Percentiles rank a stretch among this genome's conserved stretches.
These are phyloP conservation scores for Rousettus leschenaultii DNA, from an alignment of 2,113 vertebrate genomes.

Conservation along the genomic window DNA sequence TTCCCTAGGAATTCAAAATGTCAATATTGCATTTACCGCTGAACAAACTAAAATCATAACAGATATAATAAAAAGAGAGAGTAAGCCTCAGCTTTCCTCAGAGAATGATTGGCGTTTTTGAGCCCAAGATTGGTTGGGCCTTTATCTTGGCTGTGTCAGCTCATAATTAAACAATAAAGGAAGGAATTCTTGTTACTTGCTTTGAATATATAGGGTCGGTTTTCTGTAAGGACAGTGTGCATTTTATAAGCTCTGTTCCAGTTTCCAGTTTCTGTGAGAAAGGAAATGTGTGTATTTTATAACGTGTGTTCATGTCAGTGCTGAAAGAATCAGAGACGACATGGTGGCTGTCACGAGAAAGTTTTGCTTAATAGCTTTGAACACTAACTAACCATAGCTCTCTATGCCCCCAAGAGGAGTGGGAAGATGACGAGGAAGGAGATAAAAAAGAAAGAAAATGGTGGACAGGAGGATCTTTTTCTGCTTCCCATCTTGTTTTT, in stretches of 20 bases:
- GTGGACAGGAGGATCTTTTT: background rate
- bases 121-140: slow-evolving; percentile 42
- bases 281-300: slow-evolving; percentile 34
- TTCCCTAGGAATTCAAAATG: slow-evolving; percentile 40
- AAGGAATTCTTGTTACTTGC: slow-evolving; percentile 1
- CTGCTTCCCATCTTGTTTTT: background rate
- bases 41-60: slow-evolving; percentile 29
- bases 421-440: background rate
- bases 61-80: slow-evolving; percentile 39
- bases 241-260: background rate
- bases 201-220: background rate
- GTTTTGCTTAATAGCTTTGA: background rate
- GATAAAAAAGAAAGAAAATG: background rate
- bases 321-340: slow-evolving; percentile 31
- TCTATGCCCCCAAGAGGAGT: background rate
- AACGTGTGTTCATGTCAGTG: background rate
- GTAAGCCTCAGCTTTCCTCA: background rate
- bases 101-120: background rate
- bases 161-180: slow-evolving; percentile 65
- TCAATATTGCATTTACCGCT: slow-evolving; percentile 63
- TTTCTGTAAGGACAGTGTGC: background rate
- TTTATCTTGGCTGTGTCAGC: slow-evolving; percentile 47
- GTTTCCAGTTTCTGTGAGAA: background rate
- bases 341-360: background rate
- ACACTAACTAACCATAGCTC: background rate